Percentiles rank a stretch among this genome's conserved stretches.
phyloP scores from a whole-genome alignment of 2,113 vertebrate genomes.

The Aphelocoma coerulescens region DNA sequence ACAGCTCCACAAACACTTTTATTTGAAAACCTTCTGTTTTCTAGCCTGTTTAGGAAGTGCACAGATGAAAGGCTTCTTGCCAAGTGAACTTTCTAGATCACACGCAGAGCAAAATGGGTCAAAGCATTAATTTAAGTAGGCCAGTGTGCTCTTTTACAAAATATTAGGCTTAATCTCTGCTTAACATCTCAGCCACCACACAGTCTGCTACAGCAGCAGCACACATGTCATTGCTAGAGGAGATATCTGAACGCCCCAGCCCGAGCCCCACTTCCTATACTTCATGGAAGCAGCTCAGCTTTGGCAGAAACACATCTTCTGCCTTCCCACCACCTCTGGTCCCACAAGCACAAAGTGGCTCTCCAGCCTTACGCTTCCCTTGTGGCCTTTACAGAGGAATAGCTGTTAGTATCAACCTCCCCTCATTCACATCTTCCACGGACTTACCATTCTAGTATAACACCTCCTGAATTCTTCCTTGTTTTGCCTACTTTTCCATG shows the following conservation, averaged over 20 bases:
- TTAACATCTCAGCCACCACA: background rate
- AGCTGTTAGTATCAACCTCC: background rate
- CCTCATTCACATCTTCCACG: background rate
- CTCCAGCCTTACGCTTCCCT: background rate
- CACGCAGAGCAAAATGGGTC: slow-evolving; percentile 18
- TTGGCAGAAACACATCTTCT: background rate
- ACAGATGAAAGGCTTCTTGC: slow-evolving; percentile 48
- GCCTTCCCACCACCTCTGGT: background rate
- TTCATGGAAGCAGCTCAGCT: background rate
- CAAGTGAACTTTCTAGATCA: slow-evolving; percentile 33
- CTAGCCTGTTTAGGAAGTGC: slow-evolving; percentile 5
- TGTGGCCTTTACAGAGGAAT: background rate
- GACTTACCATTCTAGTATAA: background rate
- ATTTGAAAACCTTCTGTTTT: slow-evolving; percentile 39
- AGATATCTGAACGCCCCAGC: background rate
- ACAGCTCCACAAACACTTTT: background rate
- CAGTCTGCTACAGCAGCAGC: background rate
- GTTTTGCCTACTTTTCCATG: background rate
- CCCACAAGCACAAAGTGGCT: fast-evolving
- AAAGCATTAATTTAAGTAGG: slow-evolving; percentile 56
- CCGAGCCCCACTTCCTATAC: background rate
- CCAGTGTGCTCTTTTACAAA: slow-evolving; percentile 29
- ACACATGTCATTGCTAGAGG: background rate
- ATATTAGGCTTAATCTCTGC: slow-evolving; percentile 39
- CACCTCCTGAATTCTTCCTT: background rate